Base-by-base conservation (phyloP, 2,888 invertebrate species). In the Salticus scenicus region DNA sequence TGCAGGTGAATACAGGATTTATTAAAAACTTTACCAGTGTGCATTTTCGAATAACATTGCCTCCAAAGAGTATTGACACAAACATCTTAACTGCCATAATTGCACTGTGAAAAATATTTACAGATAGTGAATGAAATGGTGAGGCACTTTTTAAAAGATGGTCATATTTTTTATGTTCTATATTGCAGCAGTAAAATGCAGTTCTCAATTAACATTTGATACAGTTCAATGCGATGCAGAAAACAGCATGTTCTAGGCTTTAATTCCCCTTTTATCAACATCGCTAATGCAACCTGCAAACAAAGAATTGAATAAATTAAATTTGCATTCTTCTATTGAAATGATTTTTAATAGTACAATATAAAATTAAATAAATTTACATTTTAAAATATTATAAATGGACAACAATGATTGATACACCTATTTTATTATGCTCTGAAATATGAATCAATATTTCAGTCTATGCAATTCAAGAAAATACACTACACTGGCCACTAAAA, bases 61-160 rank as follows among this genome's bases (percentile, higher is more conserved):
- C 30, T 66, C 30, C 47, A 67, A 67, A 31, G 41, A 72, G 30
- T 57, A 75, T 70, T 77, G 71, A 76, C 76, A 83, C 76, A 83
- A 76, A 83, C 76, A n/a, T n/a, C n/a, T n/a, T 76, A 83, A 83
- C 83, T 83, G 77, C 77, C 76, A 83, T 76, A 83, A 72, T 81
- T 83, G 76, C 72, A 76, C 83, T 83, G 83, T 76, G 76, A 69
- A 81, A 67, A 67, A 74, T 74, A 76, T 47, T 33, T 82, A 82
- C 71, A 82, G 76, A 64, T 70, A 57, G 64, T 71, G 71, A 75
- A 74, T 80, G 57, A 73, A 67, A 47, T 28, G 37, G 42, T 70
- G 74, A 69, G n/a, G 33, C 33, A 33, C 33, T 67, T 67, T 24
- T 31, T n/a, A 67, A 20, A 33, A 30, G 74, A 73, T 73, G 72